Base-by-base conservation (phyloP, 2,113 vertebrate species). In the Terrapene triunguis region DNA sequence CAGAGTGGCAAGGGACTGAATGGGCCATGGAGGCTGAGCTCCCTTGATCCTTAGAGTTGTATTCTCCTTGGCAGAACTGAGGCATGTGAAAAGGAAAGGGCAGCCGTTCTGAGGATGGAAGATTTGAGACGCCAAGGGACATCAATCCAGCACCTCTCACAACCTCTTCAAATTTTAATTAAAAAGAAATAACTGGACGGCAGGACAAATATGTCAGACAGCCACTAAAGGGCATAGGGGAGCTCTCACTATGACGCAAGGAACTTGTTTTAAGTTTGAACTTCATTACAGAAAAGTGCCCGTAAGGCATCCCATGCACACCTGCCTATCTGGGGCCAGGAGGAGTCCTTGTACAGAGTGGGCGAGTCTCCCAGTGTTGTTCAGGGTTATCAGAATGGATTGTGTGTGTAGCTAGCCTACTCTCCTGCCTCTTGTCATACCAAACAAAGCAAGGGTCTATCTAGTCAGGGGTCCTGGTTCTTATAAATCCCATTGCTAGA, bases 261-360 rank as follows among this genome's bases (percentile, higher is more conserved):
- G 54, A 51, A 50, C 27, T 54, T 74, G 24, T n/a, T 35, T 79
- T 82, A 80, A 80, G 82, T 59, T 47, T 21, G 10, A 72, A 72
- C 65, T 72, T 72, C n/a, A 72, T 72, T 21, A 22, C 17, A 84
- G 50, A 72, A 62, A 32, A 90, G 14, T 79, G 65, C 14, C 57
- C 47, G 74, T 54, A 79, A 85, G 65, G 47, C 27, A 69, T 0
- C 0, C 5, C 8, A 85, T 82, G 59, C 21, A 47, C 42, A 19
- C 44, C 47, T 35, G 48, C 12, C 82, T 54, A 51, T 59, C 54
- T 24, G 35, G 82, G 57, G 47, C 22, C 51, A 55, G 72, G 8
- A 29, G 42, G 13, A 12, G 13, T 83, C 78, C 82, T 59, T 51
- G 8, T 16, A 29, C 54, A 62, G 6, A 35, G 25, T 0, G 0